These are phyloP conservation scores for Tachystola acroxantha DNA, from an alignment of 2,888 invertebrate species.

Conservation along the genomic window DNA sequence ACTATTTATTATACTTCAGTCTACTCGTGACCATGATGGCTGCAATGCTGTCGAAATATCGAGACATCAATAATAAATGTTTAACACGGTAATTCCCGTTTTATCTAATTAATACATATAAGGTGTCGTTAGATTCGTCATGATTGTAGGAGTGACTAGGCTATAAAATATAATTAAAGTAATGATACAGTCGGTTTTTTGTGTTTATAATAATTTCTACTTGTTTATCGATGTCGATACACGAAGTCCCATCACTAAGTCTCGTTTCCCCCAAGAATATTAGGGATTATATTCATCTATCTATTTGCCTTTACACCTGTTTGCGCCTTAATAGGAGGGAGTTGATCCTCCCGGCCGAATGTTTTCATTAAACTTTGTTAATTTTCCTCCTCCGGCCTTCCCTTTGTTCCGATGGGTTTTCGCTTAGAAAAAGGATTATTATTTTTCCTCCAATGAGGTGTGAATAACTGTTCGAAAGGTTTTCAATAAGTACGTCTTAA, in stretches of 20 bases:
- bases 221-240: too few species aligned
- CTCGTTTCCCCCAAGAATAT: slow-evolving; percentile 16
- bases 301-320: slow-evolving; percentile 48
- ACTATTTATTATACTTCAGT: too few species aligned
- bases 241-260: slow-evolving; percentile 17
- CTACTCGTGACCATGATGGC: too few species aligned
- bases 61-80: too few species aligned
- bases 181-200: too few species aligned
- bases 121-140: too few species aligned
- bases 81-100: too few species aligned
- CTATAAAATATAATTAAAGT: too few species aligned
- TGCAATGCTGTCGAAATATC: too few species aligned
- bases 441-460: slow-evolving; percentile 17
- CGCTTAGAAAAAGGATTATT: slow-evolving; percentile 28
- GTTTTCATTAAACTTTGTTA: slow-evolving; percentile 69
- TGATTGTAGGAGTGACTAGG: too few species aligned
- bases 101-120: too few species aligned
- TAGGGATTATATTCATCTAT: slow-evolving; percentile 33
- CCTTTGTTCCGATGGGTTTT: slow-evolving; percentile 10
- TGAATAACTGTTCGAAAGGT: not conserved
- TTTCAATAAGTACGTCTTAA: not conserved
- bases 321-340: slow-evolving; percentile 25
- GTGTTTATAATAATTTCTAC: too few species aligned
- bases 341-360: slow-evolving; percentile 27
- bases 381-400: slow-evolving; percentile 32